Base-by-base conservation (phyloP, 1,140 invertebrate genomes). In the Trichonephila clavipes region DNA sequence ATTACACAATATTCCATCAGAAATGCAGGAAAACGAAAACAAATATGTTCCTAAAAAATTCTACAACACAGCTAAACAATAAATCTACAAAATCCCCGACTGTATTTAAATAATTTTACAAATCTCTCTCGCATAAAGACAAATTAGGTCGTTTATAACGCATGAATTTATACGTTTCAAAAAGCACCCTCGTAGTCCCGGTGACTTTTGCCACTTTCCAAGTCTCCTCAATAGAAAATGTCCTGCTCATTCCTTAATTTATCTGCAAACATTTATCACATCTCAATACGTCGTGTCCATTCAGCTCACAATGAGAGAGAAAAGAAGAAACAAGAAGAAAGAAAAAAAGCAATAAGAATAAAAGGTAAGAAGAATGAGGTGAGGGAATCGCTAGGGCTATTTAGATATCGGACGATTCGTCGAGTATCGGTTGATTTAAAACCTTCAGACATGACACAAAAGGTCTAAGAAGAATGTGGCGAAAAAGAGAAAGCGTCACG, bases 371-470 rank as follows among this genome's bases (percentile, higher is more conserved):
- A 77, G 69, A 34, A 81, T 44, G 62, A 88, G 72, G 58, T n/a
- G 59, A 34, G 90, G 58, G 83, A 21, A 87, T 34, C 7, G 64
- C 12, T 6, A 40, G n/a, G 64, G 83, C 90, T 92, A 86, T 92
- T 86, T 92, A 92, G 90, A 92, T 87, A 92, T 92, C 90, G 90
- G 83, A 44, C 66, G 86, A 92, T 72, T 92, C 90, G 62, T 92
- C 90, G 90, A 58, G n/a, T 86, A 59, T 24, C 87, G 40, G 82
- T 85, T 93, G 92, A 93, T 93, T 93, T 93, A 93, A 86, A 93
- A 88, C 82, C 92, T 51, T 24, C 40, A 64, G 34, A 61, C 58
- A 61, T 34, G 44, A 86, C 81, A 93, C 86, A 93, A 93, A 88
- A 93, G 92, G 92, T 88, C 51, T 86, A 81, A 16, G 28, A 61